Conservation (phyloP, 2,113 vertebrate species). For the Turnix velox region DNA sequence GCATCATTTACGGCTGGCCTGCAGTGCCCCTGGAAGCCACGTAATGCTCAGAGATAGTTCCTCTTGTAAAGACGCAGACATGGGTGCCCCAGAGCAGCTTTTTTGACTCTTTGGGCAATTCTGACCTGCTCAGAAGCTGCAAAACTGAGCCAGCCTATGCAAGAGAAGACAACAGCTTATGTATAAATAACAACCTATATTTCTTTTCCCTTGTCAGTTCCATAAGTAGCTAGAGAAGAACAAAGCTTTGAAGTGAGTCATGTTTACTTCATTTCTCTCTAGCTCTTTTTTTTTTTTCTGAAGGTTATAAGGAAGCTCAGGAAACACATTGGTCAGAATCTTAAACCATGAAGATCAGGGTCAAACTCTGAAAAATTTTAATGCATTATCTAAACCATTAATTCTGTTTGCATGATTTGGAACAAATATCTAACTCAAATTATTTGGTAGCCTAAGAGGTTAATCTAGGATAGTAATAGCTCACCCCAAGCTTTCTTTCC, state of each 20-base stretch:
- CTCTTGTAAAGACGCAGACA: not conserved
- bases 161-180: constrained; percentile 7
- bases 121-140: not conserved
- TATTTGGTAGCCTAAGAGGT: not conserved
- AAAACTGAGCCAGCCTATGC: not conserved
- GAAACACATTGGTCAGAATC: not conserved
- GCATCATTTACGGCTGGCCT: not conserved
- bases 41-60: not conserved
- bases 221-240: constrained; percentile 5
- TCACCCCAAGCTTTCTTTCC: not conserved
- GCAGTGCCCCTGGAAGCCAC: rapidly evolving
- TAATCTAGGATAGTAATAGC: not conserved
- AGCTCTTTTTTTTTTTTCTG: not conserved
- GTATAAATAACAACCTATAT: constrained; percentile 43
- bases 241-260: constrained; percentile 34
- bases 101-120: not conserved
- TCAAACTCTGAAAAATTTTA: not conserved
- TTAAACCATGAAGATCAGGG: not conserved
- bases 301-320: not conserved
- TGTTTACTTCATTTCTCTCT: not conserved
- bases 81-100: not conserved
- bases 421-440: not conserved
- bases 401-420: not conserved
- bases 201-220: not conserved
- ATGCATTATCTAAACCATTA: not conserved